Evolutionary conservation across 2,113 vertebrate genomes (phyloP).

Genomic region (Gracilinanus agilis): DNA sequence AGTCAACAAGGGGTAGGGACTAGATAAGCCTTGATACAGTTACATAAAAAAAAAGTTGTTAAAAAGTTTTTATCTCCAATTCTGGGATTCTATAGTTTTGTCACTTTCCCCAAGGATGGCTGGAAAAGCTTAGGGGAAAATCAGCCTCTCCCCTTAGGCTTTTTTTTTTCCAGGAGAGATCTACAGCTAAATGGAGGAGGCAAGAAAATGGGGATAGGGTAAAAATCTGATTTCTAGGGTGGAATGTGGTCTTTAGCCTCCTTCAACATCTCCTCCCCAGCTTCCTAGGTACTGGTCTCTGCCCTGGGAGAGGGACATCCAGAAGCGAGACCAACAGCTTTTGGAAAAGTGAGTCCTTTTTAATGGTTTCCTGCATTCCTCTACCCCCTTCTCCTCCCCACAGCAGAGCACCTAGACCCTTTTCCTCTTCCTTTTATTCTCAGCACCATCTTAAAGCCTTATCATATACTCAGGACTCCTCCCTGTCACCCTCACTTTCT

Average conservation of each 20-base stretch:
- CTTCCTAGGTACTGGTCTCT: background rate
- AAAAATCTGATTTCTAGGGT: background rate
- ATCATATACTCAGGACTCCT: background rate
- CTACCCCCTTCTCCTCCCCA: background rate
- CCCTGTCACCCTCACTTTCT: background rate
- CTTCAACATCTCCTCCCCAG: slow-evolving; percentile 32
- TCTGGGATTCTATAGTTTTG: background rate
- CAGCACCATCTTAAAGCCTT: background rate
- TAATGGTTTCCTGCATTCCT: background rate
- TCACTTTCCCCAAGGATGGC: background rate
- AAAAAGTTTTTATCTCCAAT: background rate
- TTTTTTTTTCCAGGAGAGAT: background rate
- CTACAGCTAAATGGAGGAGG: background rate
- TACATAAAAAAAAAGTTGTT: no score
- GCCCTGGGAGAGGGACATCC: background rate
- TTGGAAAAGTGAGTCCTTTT: slow-evolving; percentile 41
- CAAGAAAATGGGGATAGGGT: background rate
- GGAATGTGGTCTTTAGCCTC: background rate
- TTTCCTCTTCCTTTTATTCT: background rate
- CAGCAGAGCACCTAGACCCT: background rate
- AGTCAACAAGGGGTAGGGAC: background rate
- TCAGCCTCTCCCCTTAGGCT: background rate
- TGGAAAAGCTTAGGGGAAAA: background rate
- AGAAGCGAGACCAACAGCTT: background rate
- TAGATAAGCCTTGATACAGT: background rate